Evolutionary conservation across 2,888 invertebrate species (phyloP), one percentile per base, ranked within the genome.

Genomic region (Seira sanloemensis): DNA sequence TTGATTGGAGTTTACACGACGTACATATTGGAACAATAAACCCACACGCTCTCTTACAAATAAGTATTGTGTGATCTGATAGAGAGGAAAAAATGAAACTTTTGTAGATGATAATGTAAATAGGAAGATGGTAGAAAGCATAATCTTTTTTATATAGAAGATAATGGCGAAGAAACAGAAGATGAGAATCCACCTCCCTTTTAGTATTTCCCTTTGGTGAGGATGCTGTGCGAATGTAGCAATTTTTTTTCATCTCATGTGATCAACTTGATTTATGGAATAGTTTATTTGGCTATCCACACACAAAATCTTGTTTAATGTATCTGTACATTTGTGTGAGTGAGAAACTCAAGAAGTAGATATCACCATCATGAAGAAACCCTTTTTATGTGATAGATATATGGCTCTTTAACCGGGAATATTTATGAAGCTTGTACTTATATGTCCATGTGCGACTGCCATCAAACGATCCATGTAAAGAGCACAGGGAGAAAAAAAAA

Each of bases 271-370:
- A 82, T 82, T 82, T 82, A 82, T 82, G 82, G 77, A 82, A 82
- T 82, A 77, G 82, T 82, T 82, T 82, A 82, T 82, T 82, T 77
- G 82, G 82, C 82, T 82, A 82, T 82, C 82, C 82, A 68, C 82
- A 68, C 82, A 82, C 82, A 82, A 77, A 82, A 82, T 82, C 82
- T 82, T 77, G 82, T 82, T 82, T 82, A 73, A 82, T 82, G 82
- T 77, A 73, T 4, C 5, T 58, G 58, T 58, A 58, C 58, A 18
- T 58, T 58, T 58, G 58, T 16, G 58, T 58, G 58, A 58, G 58
- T 75, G 80, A 77, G 54, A 66, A 25, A 73, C 82, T 82, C 75
- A 82, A 68, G 76, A 72, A 72, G 77, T 58, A 18, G 58, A 58
- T 58, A 58, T 58, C 58, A 58, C 58, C 58, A 58, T 58, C 58